Base-by-base conservation (phyloP, 2,888 invertebrate species). In the Drosophila maculinotata region DNA sequence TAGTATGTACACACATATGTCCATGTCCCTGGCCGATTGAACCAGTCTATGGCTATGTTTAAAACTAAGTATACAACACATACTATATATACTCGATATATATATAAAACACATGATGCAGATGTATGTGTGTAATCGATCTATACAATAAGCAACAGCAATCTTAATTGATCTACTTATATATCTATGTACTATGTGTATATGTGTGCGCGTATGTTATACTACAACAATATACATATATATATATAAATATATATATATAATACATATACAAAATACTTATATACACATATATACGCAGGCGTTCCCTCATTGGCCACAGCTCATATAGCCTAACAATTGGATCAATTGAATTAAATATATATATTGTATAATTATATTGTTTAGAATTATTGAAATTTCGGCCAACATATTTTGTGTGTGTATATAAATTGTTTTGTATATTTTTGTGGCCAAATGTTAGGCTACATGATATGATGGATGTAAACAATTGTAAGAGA, bases 141-240 rank as follows among this genome's bases (percentile, higher is more conserved):
- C 49, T 66, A 65, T 44, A 66, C 66, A 65, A 65, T 65, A 65
- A 66, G 65, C 31, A 41, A 17, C 10, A 20, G 35, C 44, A 23
- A 68, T 49, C 62, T 47, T 30, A 57, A 45, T 45, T 31, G 63
- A 49, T 38, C 48, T 48, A 63, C 23, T 41, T 42, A 42, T 59
- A 59, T 58, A 35, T 39, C 20, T 12, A 31, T 45, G 30, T 56
- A 31, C 38, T 44, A 58, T 47, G 23, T 45, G 28, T 54, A 47
- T 47, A 15, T 60, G 39, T 60, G 39, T 38, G 41, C 31, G 39
- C 26, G 38, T 49, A 25, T 38, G 28, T 30, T 10, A 31, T 10
- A n/a, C n/a, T n/a, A n/a, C 28, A 39, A 30, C 20, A 30, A 39
- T 42, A 38, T n/a, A 57, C 31, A 39, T n/a, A 31, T 15, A 31